phyloP scores from a whole-genome alignment of 2,113 vertebrate species.

The Panurus biarmicus region DNA sequence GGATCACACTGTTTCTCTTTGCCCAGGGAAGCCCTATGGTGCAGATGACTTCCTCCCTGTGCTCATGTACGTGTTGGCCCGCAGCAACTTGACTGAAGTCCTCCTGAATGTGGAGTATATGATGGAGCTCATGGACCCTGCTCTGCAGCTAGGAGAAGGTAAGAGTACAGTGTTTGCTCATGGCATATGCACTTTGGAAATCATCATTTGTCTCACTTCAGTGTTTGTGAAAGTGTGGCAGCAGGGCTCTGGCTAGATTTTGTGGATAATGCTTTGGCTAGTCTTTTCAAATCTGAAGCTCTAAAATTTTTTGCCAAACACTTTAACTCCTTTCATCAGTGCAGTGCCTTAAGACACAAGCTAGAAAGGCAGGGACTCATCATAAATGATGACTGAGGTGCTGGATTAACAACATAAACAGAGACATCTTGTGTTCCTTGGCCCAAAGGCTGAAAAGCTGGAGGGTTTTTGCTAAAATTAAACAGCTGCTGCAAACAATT shows the following conservation, averaged over 20 bases:
- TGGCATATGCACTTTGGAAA: not conserved
- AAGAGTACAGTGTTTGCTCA: not conserved
- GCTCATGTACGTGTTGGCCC: conserved; percentile 94
- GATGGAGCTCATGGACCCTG: conserved; percentile 98
- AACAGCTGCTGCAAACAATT: not conserved
- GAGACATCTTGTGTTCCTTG: not conserved
- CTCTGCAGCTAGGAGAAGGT: conserved; percentile 94
- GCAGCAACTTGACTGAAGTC: conserved; percentile 82
- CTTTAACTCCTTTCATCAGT: not conserved
- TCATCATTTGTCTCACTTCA: not conserved
- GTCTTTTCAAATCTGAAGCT: not conserved
- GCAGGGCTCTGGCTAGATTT: not conserved
- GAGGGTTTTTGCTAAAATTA: not conserved
- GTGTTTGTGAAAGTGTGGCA: not conserved
- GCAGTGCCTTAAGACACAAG: not conserved
- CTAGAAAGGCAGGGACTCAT: not conserved
- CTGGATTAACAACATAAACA: not conserved
- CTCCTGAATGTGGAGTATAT: conserved; percentile 93
- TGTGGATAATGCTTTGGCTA: not conserved
- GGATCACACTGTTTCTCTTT: not conserved
- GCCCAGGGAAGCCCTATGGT: conserved; percentile 83
- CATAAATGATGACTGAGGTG: not conserved
- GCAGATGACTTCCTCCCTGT: conserved; percentile 97
- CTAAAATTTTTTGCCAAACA: not conserved
- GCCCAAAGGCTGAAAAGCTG: not conserved